Conservation (phyloP, 2,888 invertebrate genomes). For the Eumerus sabulonum region DNA sequence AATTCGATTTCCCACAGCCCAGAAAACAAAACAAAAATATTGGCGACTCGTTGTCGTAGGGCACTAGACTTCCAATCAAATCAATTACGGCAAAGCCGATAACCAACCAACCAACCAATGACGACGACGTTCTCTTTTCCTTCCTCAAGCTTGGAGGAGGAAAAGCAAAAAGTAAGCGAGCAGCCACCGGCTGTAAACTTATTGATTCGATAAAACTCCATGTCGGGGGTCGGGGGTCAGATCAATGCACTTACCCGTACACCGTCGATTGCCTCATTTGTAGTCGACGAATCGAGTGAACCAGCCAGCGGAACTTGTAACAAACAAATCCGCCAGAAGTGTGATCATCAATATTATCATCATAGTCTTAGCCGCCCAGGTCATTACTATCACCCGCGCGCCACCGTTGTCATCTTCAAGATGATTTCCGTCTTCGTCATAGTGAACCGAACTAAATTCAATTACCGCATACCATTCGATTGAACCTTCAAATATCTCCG, state of each 20-base stretch:
- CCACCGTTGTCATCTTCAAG: constrained; percentile 27
- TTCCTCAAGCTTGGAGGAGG: constrained; percentile 4
- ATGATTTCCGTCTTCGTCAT: constrained; percentile 30
- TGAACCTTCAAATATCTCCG: too few relatives aligned
- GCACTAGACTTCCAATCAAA: constrained; percentile 57
- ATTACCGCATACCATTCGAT: constrained; percentile 54
- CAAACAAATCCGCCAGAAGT: constrained; percentile 59
- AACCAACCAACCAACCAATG: constrained; percentile 4
- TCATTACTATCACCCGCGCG: not conserved
- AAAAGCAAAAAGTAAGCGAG: constrained; percentile 19
- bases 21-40: not conserved
- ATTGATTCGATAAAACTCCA: constrained; percentile 58
- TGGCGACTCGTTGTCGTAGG: constrained; percentile 64
- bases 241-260: constrained; percentile 49
- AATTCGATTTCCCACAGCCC: too few relatives aligned
- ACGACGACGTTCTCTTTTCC: too few relatives aligned
- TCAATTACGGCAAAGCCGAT: constrained; percentile 52
- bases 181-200: constrained; percentile 64
- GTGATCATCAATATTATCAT: constrained; percentile 59
- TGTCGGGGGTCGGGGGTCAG: constrained; percentile 67
- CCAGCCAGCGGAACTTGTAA: constrained; percentile 7
- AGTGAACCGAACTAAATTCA: constrained; percentile 58
- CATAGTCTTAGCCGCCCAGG: constrained; percentile 10
- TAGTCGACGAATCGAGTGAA: not conserved
- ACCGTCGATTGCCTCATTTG: constrained; percentile 24